These are phyloP conservation scores for Squalus acanthias DNA, from an alignment of 2,797 vertebrate species.

Conservation along the genomic window DNA sequence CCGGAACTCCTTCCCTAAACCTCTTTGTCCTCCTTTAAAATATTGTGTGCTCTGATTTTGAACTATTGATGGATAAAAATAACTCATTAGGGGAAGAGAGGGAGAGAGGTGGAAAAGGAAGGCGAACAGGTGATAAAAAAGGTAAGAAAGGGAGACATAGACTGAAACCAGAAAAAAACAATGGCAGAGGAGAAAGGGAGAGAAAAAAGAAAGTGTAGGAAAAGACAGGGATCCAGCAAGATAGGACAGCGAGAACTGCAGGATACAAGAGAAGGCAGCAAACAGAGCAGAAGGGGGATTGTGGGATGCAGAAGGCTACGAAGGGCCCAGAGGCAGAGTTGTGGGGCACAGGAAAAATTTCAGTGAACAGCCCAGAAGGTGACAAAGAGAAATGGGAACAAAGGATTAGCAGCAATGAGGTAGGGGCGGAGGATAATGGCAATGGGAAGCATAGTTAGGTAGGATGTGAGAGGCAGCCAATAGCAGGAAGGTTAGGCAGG, in stretches of 20 bases:
- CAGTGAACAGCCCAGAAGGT: not conserved
- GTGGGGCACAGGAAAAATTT: not conserved
- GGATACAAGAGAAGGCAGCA: not conserved
- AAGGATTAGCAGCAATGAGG: too few species aligned
- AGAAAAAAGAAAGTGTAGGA: not conserved
- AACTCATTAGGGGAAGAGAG: not conserved
- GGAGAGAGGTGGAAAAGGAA: not conserved
- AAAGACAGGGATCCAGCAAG: not conserved
- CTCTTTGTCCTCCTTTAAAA: not conserved
- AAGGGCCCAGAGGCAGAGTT: not conserved
- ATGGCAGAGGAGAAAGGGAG: not conserved
- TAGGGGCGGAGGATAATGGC: too few species aligned
- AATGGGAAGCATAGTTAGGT: too few species aligned
- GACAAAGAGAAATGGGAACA: not conserved
- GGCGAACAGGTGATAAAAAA: not conserved
- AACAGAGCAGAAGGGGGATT: not conserved
- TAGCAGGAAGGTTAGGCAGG: too few species aligned
- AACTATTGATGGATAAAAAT: not conserved
- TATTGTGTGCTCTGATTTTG: not conserved
- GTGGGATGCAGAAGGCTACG: not conserved
- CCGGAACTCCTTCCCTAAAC: not conserved
- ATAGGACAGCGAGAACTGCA: not conserved
- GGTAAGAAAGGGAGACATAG: not conserved
- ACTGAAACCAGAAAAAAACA: not conserved
- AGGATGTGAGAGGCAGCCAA: too few species aligned